Conservation (phyloP, 1,140 invertebrate species). For the Goniozus legneri region DNA sequence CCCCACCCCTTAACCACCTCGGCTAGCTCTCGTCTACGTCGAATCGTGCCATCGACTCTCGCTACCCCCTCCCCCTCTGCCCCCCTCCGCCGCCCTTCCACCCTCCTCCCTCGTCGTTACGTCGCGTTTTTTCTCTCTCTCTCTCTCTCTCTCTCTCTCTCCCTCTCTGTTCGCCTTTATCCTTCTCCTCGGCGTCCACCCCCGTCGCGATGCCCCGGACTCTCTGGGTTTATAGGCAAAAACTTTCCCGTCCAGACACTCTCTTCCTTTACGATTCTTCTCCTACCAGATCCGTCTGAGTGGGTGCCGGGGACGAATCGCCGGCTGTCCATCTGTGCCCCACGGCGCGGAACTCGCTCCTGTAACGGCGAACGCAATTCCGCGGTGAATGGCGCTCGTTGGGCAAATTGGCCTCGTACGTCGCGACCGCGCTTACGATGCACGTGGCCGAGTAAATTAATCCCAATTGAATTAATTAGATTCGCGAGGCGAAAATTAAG, state of each 20-base stretch:
- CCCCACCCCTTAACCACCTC: slow-evolving; percentile 32
- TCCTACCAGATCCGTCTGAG: neutral
- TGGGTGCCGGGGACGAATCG: neutral
- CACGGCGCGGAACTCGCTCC: too few relatives aligned
- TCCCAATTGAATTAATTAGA: slow-evolving; percentile 11
- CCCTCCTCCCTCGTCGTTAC: slow-evolving; percentile 44
- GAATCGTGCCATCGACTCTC: slow-evolving; percentile 36
- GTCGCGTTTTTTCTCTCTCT: slow-evolving; percentile 42
- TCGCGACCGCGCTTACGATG: neutral
- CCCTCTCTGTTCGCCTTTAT: slow-evolving; percentile 30
- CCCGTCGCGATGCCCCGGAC: neutral
- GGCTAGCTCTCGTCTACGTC: slow-evolving; percentile 20
- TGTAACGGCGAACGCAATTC: too few relatives aligned
- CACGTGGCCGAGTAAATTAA: slow-evolving; percentile 5
- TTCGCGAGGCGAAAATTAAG: neutral
- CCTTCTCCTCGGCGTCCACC: slow-evolving; percentile 8
- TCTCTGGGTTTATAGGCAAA: slow-evolving; percentile 25
- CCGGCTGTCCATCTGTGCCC: neutral
- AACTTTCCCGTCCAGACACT: slow-evolving; percentile 14
- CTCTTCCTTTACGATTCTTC: neutral
- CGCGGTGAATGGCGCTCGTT: too few relatives aligned
- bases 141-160: neutral
- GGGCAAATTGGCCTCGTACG: neutral
- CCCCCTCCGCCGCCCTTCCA: slow-evolving; percentile 5
- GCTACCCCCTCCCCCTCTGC: slow-evolving; percentile 12